These are phyloP conservation scores for Hyperopisus bebe DNA, from an alignment of 2,113 vertebrate species.

Conservation along the genomic window DNA sequence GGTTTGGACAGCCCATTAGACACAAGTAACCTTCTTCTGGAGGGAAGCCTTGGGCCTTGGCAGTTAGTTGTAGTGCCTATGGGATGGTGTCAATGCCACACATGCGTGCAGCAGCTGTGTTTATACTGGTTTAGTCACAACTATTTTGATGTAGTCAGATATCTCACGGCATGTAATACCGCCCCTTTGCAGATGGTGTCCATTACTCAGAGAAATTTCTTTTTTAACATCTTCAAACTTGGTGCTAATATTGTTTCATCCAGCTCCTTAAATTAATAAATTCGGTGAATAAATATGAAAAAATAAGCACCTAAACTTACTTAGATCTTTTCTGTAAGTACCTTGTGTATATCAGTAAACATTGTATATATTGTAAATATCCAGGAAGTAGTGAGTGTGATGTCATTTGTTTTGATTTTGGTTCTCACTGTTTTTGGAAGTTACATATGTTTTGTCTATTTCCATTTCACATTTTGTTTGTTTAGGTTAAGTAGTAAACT, in stretches of 20 bases:
- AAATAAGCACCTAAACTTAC: background rate
- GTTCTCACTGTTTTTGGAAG: background rate
- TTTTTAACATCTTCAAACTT: background rate
- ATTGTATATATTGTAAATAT: background rate
- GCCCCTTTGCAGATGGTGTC: background rate
- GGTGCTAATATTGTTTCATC: background rate
- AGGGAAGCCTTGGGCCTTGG: background rate
- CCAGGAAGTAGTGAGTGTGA: background rate
- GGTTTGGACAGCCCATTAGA: background rate
- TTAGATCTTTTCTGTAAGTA: background rate
- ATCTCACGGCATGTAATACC: background rate
- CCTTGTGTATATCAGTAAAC: background rate
- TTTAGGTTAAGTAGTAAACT: background rate
- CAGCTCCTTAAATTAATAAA: background rate
- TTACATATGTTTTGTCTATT: background rate
- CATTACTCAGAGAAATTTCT: background rate
- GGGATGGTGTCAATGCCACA: background rate
- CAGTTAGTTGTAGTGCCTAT: background rate
- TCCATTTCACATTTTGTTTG: background rate
- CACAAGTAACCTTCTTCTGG: background rate
- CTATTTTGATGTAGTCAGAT: background rate
- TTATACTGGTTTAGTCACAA: background rate
- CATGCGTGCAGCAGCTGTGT: background rate
- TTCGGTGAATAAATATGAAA: background rate
- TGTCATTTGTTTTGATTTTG: background rate